Percentiles rank a stretch among this genome's conserved stretches.
Evolutionary conservation across 2,113 vertebrate species (phyloP).

Genomic region (Fregata magnificens): DNA sequence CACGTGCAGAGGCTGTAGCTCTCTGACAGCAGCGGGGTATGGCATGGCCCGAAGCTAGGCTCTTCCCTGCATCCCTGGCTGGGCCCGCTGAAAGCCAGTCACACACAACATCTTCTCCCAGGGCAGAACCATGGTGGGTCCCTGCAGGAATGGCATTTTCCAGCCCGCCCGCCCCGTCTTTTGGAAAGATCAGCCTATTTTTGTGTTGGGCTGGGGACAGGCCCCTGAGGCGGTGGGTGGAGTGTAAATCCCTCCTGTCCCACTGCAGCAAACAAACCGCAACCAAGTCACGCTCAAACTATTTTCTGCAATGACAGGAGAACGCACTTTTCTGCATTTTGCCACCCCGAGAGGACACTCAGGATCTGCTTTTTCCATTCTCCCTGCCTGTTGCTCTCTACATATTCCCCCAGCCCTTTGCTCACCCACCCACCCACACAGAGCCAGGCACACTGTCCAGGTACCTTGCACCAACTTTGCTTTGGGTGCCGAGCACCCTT

Average conservation of each 20-base stretch:
- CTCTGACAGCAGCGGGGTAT: not conserved
- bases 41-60: accelerated
- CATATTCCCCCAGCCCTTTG: not conserved
- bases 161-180: not conserved
- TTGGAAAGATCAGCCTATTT: conserved; percentile 18
- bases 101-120: not conserved
- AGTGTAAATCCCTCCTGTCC: conserved; percentile 33
- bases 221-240: not conserved
- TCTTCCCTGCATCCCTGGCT: not conserved
- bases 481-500: not conserved
- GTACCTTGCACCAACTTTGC: too few relatives aligned
- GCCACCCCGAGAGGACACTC: not conserved
- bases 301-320: not conserved
- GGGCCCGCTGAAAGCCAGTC: not conserved
- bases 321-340: not conserved
- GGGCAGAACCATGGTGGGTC: not conserved
- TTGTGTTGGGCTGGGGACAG: not conserved
- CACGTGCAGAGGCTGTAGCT: not conserved
- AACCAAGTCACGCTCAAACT: conserved; percentile 32
- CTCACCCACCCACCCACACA: not conserved
- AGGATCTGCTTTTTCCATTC: not conserved
- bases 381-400: not conserved
- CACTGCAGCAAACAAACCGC: conserved; percentile 9
- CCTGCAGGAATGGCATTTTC: conserved; percentile 21
- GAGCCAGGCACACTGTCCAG: accelerated